Evolutionary conservation across 2,113 vertebrate genomes (phyloP).

Genomic region (Balaenoptera acutorostrata): DNA sequence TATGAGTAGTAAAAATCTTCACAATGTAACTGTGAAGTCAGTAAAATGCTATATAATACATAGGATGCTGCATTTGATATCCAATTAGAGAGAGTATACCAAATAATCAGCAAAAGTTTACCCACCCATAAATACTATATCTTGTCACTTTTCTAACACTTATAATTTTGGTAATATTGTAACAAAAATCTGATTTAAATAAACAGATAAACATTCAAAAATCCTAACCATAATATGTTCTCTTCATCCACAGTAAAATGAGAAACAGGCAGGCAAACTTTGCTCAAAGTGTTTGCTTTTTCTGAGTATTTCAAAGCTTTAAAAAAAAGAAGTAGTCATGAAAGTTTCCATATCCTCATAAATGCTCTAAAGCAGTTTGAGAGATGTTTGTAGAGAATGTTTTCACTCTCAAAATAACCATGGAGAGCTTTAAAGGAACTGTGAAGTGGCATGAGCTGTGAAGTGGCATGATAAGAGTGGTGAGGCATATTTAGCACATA

Average conservation of each 20-base stretch:
- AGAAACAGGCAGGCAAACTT: slow-evolving; percentile 41
- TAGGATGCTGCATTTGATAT: neutral
- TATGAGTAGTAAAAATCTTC: neutral
- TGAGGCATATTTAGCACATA: slow-evolving; percentile 52
- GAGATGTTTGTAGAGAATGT: slow-evolving; percentile 55
- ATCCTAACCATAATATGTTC: neutral
- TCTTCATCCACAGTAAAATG: neutral
- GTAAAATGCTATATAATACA: neutral
- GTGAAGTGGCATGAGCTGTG: slow-evolving; percentile 46
- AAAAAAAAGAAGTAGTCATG: slow-evolving; percentile 29
- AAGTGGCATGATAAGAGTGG: slow-evolving; percentile 55
- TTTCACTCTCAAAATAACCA: slow-evolving; percentile 55
- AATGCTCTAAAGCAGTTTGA: slow-evolving; percentile 27
- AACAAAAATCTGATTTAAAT: neutral
- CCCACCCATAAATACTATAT: neutral
- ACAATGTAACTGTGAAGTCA: neutral
- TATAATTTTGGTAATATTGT: neutral
- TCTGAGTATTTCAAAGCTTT: slow-evolving; percentile 35
- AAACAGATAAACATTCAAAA: neutral
- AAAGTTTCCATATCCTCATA: slow-evolving; percentile 46
- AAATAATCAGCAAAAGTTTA: neutral
- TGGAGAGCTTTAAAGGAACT: slow-evolving; percentile 43
- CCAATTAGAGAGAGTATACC: neutral
- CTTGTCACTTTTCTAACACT: neutral
- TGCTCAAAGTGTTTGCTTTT: slow-evolving; percentile 53